Percentiles rank a stretch among this genome's conserved stretches.
Evolutionary conservation across 1,140 invertebrate genomes (phyloP).

Genomic region (Anoplolepis gracilipes): DNA sequence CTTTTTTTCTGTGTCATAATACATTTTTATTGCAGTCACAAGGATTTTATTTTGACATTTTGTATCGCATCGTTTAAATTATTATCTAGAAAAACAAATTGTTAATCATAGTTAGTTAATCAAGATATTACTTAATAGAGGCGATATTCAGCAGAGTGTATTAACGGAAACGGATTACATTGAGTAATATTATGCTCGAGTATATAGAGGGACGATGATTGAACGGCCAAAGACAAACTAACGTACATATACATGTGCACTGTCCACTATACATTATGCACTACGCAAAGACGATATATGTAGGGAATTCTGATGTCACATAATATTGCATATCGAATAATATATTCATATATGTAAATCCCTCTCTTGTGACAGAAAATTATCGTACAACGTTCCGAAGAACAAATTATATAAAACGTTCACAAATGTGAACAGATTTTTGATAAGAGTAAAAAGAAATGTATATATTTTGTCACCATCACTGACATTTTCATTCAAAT

Average conservation of each 20-base stretch:
- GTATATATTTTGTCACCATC: no score
- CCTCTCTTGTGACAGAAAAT: not conserved
- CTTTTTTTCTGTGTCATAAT: no score
- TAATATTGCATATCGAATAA: conserved; percentile 1
- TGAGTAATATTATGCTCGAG: conserved; percentile 40
- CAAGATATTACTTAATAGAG: conserved; percentile 11
- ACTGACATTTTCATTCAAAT: no score
- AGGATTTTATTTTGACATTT: not conserved
- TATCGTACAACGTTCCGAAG: not conserved
- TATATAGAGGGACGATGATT: not conserved
- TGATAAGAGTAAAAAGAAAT: no score
- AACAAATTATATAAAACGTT: conserved; percentile 1
- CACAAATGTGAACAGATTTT: not conserved
- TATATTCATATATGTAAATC: not conserved
- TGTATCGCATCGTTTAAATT: not conserved
- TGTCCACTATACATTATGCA: not conserved
- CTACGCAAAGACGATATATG: not conserved
- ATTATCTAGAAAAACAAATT: not conserved
- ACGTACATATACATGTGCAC: not conserved
- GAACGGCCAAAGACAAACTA: conserved; percentile 37
- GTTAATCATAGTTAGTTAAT: conserved; percentile 6
- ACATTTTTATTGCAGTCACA: not conserved
- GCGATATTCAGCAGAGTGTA: conserved; percentile 13
- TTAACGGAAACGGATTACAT: conserved; percentile 44
- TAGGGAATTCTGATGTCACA: not conserved